Conservation (phyloP, 2,888 invertebrate genomes). For the Papilio demoleus region DNA sequence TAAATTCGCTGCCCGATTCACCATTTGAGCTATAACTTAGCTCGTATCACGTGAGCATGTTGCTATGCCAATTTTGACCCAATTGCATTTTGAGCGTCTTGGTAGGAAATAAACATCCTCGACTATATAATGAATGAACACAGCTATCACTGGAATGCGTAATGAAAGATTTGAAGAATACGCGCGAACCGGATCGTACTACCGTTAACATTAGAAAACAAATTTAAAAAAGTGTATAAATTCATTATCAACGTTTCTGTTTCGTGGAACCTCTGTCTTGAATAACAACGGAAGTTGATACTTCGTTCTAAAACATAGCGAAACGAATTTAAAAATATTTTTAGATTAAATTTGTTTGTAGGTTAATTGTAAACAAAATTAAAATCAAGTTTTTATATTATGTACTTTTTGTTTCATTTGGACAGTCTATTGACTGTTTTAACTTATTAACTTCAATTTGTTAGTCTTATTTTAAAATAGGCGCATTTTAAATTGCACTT, state of each 20-base stretch:
- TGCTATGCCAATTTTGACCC: neutral
- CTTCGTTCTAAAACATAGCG: slow-evolving; percentile 12
- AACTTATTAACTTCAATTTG: slow-evolving; percentile 7
- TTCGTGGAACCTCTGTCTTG: slow-evolving; percentile 24
- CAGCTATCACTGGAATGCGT: slow-evolving; percentile 64
- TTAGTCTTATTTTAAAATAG: neutral
- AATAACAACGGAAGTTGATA: slow-evolving; percentile 15
- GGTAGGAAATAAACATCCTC: slow-evolving; percentile 8
- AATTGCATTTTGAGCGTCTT: neutral
- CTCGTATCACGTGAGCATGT: neutral
- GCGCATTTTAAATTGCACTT: slow-evolving; percentile 17
- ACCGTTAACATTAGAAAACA: slow-evolving; percentile 76
- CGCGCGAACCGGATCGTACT: slow-evolving; percentile 68
- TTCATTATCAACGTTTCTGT: slow-evolving; percentile 38
- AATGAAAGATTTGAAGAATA: slow-evolving; percentile 6
- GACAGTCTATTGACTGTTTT: neutral
- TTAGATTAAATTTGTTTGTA: neutral
- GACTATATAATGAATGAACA: slow-evolving; percentile 66
- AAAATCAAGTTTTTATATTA: neutral
- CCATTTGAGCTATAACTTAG: neutral
- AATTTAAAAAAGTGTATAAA: slow-evolving; percentile 51
- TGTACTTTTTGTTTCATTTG: neutral
- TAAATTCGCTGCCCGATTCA: neutral
- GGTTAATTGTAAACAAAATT: neutral
- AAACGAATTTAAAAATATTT: slow-evolving; percentile 1